Evolutionary conservation across 2,888 invertebrate species (phyloP), one percentile per base, ranked within the genome.

Genomic region (Zaprionus lineosus): DNA sequence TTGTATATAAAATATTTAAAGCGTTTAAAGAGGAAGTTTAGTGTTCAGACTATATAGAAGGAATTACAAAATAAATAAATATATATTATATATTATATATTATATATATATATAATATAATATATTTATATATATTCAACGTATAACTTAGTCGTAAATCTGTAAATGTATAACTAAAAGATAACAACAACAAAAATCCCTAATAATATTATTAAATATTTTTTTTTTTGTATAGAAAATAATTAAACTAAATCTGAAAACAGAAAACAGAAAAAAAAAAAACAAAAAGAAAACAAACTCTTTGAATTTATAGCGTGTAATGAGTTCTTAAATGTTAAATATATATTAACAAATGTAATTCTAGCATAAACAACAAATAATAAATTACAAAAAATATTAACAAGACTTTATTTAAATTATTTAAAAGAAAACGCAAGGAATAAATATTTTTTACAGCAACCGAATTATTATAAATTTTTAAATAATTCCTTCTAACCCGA

Each of bases 221-320:
- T 47, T 50, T 69, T 76, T 62, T 58, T 65, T 77, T 73, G 52
- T 64, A 56, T 78, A 71, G 68, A 39, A 29, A 53, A 70, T 67
- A 66, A 56, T 53, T 63, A 40, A 47, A 34, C n/a, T n/a, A n/a
- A n/a, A n/a, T n/a, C n/a, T n/a, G n/a, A n/a, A n/a, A n/a, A n/a
- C n/a, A n/a, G n/a, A n/a, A n/a, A n/a, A n/a, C n/a, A n/a, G n/a
- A n/a, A n/a, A n/a, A n/a, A n/a, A n/a, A n/a, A n/a, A n/a, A n/a
- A n/a, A n/a, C n/a, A n/a, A n/a, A n/a, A n/a, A 15, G 34, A 53
- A 39, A 40, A 39, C 53, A 72, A 60, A 63, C 78, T 84, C 71
- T 72, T 82, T 82, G 84, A 82, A 82, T 82, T 84, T 81, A 86
- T 82, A 86, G 82, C 48, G 52, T 43, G 74, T 82, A 84, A 81